phyloP scores from a whole-genome alignment of 2,797 vertebrate species.

The Tenualosa ilisha region DNA sequence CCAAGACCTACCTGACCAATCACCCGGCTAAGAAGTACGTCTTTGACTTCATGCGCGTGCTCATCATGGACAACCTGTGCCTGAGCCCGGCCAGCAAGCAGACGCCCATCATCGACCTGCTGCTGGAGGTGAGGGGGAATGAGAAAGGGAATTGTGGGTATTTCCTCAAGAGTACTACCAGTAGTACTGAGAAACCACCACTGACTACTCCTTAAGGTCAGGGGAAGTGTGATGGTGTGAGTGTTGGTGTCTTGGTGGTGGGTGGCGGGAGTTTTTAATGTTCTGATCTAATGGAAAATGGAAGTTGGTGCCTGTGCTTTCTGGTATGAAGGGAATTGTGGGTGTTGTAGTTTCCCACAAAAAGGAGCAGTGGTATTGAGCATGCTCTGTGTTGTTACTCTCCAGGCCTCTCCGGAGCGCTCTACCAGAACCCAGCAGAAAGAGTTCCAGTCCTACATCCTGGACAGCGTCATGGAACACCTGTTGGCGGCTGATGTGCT shows the following conservation, averaged over 20 bases:
- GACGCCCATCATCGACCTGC: conserved; percentile 92
- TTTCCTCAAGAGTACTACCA: too few species aligned
- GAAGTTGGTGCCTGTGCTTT: too few species aligned
- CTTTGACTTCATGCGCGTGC: conserved; percentile 96
- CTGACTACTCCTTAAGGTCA: too few species aligned
- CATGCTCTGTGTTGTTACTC: conserved; percentile 28
- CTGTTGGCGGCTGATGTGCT: conserved; percentile 95
- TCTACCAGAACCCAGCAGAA: conserved; percentile 98
- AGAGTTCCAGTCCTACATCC: conserved; percentile 95
- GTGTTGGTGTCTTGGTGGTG: background rate
- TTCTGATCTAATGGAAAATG: too few species aligned
- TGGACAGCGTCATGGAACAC: conserved; percentile 98
- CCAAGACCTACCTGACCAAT: conserved; percentile 94
- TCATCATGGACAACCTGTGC: conserved; percentile 98
- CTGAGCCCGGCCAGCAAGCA: conserved; percentile 95
- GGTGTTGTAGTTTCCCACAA: too few species aligned
- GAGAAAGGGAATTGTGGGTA: too few species aligned
- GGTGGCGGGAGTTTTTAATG: too few species aligned
- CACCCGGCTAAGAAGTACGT: conserved; percentile 98
- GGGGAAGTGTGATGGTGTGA: background rate
- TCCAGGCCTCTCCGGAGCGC: conserved; percentile 93
- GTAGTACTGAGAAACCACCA: too few species aligned
- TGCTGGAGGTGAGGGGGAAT: conserved; percentile 84
- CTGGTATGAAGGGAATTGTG: too few species aligned
- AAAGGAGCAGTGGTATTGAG: background rate